These are phyloP conservation scores for Onychorhynchus coronatus DNA, from an alignment of 2,113 vertebrate species.

Conservation along the genomic window DNA sequence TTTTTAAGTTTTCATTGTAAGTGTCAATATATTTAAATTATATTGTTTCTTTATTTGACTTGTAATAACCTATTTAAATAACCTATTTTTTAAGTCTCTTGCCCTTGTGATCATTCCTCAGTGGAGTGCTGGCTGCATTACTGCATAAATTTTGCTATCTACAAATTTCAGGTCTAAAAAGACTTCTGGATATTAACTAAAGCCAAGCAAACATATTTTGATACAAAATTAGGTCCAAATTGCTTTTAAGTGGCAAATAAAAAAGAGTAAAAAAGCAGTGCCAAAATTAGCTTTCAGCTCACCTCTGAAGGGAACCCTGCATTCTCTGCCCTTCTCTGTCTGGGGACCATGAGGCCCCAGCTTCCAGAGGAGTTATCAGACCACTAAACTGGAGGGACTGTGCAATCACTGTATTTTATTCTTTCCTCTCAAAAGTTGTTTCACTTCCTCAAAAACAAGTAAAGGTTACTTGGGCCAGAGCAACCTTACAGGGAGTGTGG, in stretches of 20 bases:
- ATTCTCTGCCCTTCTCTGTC: neutral
- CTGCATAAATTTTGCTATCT: neutral
- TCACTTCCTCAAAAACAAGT: neutral
- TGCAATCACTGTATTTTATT: neutral
- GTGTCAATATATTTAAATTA: neutral
- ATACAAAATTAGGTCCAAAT: neutral
- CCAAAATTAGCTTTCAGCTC: neutral
- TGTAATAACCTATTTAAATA: neutral
- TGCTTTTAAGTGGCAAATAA: neutral
- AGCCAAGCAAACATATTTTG: neutral
- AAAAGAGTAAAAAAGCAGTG: neutral
- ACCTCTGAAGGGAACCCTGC: neutral
- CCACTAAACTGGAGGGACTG: neutral
- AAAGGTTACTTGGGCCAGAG: neutral
- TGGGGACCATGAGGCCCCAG: fast-evolving
- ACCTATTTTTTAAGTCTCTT: neutral
- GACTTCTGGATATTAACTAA: neutral
- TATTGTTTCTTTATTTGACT: neutral
- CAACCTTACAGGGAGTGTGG: fast-evolving
- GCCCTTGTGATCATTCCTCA: neutral
- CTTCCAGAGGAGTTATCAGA: neutral
- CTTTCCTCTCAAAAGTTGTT: neutral
- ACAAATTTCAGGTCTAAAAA: neutral
- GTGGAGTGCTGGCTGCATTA: neutral
- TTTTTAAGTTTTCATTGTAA: neutral